Conservation (phyloP, 2,888 invertebrate species). For the Leucophenga maculata region DNA sequence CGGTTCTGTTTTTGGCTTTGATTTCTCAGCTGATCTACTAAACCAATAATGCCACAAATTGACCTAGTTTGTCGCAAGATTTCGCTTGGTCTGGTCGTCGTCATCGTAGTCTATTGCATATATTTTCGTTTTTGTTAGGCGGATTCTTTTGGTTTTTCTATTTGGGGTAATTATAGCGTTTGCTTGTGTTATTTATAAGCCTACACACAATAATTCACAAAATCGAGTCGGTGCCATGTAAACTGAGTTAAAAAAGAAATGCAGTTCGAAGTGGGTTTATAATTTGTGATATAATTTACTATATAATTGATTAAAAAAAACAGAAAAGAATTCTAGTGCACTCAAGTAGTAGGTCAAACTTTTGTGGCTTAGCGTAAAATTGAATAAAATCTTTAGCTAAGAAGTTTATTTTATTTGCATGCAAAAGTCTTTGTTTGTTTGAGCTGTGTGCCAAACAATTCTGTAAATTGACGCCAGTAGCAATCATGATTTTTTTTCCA, state of each 20-base stretch:
- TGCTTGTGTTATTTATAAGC: slow-evolving; percentile 24
- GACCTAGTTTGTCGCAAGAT: slow-evolving; percentile 52
- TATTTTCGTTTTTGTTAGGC: background rate
- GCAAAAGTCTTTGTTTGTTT: no score
- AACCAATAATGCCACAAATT: slow-evolving; percentile 57
- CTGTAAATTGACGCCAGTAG: no score
- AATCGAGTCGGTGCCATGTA: background rate
- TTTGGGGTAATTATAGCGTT: slow-evolving; percentile 22
- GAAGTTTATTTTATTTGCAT: no score
- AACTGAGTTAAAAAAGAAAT: background rate
- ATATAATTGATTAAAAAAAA: no score
- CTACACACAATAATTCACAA: slow-evolving; percentile 18
- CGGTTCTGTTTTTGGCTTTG: background rate
- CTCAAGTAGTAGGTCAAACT: no score
- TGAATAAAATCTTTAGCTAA: no score
- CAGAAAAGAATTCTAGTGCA: no score
- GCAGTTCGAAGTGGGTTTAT: background rate
- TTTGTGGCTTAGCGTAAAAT: no score
- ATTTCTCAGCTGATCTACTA: slow-evolving; percentile 50
- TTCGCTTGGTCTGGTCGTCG: slow-evolving; percentile 20
- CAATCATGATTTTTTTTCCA: no score
- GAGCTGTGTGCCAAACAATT: no score
- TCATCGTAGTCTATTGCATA: background rate
- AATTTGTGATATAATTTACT: background rate
- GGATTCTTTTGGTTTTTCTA: background rate